Conservation (phyloP, 2,113 vertebrate species). For the Clinocottus analis region DNA sequence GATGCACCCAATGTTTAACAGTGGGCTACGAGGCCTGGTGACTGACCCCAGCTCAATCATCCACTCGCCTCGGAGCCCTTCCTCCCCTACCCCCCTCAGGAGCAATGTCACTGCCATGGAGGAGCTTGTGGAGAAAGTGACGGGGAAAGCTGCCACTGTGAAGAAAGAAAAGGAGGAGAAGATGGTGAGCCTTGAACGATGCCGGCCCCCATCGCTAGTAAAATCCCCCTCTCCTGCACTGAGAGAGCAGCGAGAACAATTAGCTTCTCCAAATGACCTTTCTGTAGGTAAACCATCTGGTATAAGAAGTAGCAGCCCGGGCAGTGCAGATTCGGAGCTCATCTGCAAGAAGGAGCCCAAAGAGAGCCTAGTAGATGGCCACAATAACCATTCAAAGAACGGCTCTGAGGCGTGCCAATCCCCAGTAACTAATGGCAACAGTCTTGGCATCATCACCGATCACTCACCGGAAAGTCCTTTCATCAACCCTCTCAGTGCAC, state of each 20-base stretch:
- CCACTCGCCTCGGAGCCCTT: constrained; percentile 89
- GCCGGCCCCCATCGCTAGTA: constrained; percentile 70
- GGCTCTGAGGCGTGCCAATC: constrained; percentile 88
- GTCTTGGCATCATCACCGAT: constrained; percentile 96
- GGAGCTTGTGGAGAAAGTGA: constrained; percentile 98
- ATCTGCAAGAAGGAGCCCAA: constrained; percentile 90
- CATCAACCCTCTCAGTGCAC: constrained; percentile 95
- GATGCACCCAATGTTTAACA: constrained; percentile 90
- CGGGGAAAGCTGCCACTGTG: constrained; percentile 89
- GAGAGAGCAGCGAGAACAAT: constrained; percentile 90
- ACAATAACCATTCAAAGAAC: constrained; percentile 84
- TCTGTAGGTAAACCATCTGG: constrained; percentile 77
- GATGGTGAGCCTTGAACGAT: constrained; percentile 76
- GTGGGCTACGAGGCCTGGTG: constrained; percentile 80
- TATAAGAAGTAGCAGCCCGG: constrained; percentile 82
- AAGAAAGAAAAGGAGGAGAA: constrained; percentile 92
- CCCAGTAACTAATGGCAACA: constrained; percentile 93
- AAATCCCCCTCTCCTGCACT: constrained; percentile 89
- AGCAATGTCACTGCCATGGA: constrained; percentile 99
- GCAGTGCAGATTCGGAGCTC: constrained; percentile 82
- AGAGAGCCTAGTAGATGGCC: constrained; percentile 84
- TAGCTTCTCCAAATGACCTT: constrained; percentile 85
- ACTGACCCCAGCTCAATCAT: constrained; percentile 89
- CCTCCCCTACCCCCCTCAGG: constrained; percentile 92
- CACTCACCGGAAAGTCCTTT: constrained; percentile 96